phyloP scores from a whole-genome alignment of 2,113 vertebrate genomes.

The Rhodinocichla rosea region DNA sequence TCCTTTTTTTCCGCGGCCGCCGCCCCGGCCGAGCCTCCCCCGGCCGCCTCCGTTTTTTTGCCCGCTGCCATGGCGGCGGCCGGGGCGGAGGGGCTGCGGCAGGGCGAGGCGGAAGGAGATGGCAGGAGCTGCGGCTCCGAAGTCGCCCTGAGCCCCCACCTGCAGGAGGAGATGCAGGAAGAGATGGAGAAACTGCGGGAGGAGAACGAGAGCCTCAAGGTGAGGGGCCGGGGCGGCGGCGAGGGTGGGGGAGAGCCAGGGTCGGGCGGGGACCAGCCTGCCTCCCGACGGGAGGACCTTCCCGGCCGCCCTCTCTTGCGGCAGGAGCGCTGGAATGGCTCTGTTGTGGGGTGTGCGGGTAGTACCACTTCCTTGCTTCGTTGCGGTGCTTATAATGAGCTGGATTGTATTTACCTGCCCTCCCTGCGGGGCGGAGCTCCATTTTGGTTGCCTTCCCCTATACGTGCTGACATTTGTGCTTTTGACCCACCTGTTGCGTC shows the following conservation, averaged over 20 bases:
- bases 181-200: constrained; percentile 89
- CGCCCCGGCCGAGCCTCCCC: constrained; percentile 36
- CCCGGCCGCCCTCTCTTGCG: neutral
- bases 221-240: constrained; percentile 46
- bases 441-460: neutral
- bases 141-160: constrained; percentile 52
- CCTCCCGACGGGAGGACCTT: neutral
- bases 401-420: neutral
- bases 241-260: neutral
- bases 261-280: neutral
- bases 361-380: neutral
- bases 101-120: constrained; percentile 59
- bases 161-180: constrained; percentile 78
- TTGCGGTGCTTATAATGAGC: neutral
- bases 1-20: constrained; percentile 35
- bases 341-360: neutral
- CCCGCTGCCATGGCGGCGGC: constrained; percentile 54
- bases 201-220: constrained; percentile 94
- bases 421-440: neutral
- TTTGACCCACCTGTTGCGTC: constrained; percentile 14
- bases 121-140: constrained; percentile 40
- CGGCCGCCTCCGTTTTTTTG: neutral
- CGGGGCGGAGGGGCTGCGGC: constrained; percentile 64
- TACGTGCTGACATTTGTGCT: neutral
- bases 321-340: neutral